phyloP scores from a whole-genome alignment of 2,113 vertebrate genomes.

The Gopherus flavomarginatus region DNA sequence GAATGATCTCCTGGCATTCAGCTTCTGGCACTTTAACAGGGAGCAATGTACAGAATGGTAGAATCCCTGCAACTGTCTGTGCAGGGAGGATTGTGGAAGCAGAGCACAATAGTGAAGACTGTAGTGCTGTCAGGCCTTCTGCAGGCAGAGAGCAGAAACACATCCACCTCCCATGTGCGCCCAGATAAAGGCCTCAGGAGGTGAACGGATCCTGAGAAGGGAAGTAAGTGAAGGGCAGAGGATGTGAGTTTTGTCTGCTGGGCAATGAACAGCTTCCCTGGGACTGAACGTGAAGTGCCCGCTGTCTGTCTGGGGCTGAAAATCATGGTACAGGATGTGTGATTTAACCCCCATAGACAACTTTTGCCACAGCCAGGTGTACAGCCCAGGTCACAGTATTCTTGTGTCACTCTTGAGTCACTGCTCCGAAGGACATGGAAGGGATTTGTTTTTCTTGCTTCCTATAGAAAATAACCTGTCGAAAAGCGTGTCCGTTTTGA shows the following conservation, averaged over 20 bases:
- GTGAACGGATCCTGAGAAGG: not conserved
- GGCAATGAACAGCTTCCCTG: not conserved
- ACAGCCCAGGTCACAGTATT: not conserved
- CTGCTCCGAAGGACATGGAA: not conserved
- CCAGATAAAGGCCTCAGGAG: not conserved
- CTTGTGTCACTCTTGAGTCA: accelerated
- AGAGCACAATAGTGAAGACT: not conserved
- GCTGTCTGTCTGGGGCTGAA: not conserved
- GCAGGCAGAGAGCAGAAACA: not conserved
- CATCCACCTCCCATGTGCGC: accelerated
- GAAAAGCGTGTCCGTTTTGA: not conserved
- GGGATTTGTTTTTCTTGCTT: not conserved
- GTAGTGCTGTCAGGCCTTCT: not conserved
- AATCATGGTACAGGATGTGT: not conserved
- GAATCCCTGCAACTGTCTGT: not conserved
- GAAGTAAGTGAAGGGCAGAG: accelerated
- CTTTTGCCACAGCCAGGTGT: not conserved
- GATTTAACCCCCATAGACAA: not conserved
- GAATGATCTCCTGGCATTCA: conserved; percentile 64
- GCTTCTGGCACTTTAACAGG: not conserved
- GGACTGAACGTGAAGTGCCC: not conserved
- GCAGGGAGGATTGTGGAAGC: not conserved
- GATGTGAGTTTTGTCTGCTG: not conserved
- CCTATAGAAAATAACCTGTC: not conserved
- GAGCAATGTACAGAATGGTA: not conserved